Conservation (phyloP, 2,888 invertebrate species). For the Idaea straminata region DNA sequence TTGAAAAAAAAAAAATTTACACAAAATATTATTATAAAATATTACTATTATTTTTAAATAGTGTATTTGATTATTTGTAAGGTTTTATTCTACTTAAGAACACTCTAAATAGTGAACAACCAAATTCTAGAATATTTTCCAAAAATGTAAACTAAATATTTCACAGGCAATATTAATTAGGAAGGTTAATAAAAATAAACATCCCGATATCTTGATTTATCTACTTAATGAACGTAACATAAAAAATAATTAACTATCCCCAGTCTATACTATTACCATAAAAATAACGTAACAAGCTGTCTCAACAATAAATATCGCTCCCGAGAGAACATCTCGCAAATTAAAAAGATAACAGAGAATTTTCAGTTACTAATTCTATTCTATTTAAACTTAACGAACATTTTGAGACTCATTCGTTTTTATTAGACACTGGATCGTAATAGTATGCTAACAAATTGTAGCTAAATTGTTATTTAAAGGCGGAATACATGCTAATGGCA, state of each 20-base stretch:
- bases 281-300: not conserved
- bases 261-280: not conserved
- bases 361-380: not conserved
- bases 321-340: not conserved
- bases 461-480: not conserved
- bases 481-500: not conserved
- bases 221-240: not conserved
- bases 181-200: not conserved
- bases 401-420: constrained; percentile 1
- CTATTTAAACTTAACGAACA: not conserved
- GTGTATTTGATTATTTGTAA: too few relatives aligned
- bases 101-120: too few relatives aligned
- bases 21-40: too few relatives aligned
- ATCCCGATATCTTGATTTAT: not conserved
- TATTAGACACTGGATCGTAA: not conserved
- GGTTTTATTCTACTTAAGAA: too few relatives aligned
- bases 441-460: not conserved
- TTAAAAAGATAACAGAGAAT: not conserved
- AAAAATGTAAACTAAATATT: too few relatives aligned
- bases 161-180: too few relatives aligned
- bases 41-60: too few relatives aligned
- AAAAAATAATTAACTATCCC: not conserved
- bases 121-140: too few relatives aligned
- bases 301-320: not conserved
- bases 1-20: too few relatives aligned